A percentile compares a stretch with the other conserved stretches of the same genome.
Conservation (phyloP, 2,113 vertebrate genomes). For the Poeciliopsis retropinna region DNA sequence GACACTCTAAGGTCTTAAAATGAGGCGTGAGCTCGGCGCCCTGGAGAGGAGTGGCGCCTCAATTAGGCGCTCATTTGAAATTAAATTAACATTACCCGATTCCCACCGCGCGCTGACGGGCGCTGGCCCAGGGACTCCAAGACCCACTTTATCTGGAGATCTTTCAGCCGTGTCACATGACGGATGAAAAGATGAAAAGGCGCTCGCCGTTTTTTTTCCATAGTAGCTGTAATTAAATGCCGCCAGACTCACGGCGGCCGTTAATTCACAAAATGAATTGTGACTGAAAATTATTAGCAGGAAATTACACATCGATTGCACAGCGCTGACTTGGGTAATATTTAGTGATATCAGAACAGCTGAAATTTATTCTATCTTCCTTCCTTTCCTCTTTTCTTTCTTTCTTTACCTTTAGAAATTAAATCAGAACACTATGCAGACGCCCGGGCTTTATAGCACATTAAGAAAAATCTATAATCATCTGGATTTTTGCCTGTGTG, state of each 20-base stretch:
- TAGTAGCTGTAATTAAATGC: slow-evolving; percentile 56
- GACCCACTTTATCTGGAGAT: slow-evolving; percentile 55
- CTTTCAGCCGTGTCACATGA: slow-evolving; percentile 31
- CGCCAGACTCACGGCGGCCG: slow-evolving; percentile 23
- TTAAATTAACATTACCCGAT: slow-evolving; percentile 57
- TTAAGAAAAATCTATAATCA: slow-evolving; percentile 34
- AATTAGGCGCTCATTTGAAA: slow-evolving; percentile 61
- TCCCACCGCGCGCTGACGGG: slow-evolving; percentile 15
- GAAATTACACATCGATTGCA: not conserved
- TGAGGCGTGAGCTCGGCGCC: slow-evolving; percentile 24
- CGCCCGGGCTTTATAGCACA: not conserved
- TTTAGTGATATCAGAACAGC: not conserved
- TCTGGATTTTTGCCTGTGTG: slow-evolving; percentile 6
- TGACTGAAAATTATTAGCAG: slow-evolving; percentile 9
- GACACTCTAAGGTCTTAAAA: slow-evolving; percentile 47
- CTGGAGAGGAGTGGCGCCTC: slow-evolving; percentile 34
- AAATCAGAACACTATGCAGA: not conserved
- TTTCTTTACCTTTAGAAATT: too few species aligned
- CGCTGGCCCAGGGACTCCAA: slow-evolving; percentile 46
- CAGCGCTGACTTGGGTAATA: not conserved
- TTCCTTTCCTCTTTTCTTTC: too few species aligned
- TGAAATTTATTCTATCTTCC: not conserved
- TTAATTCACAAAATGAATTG: slow-evolving; percentile 21
- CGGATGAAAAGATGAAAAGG: slow-evolving; percentile 18
- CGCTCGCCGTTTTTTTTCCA: slow-evolving; percentile 4